Percentiles rank a stretch among this genome's conserved stretches.
phyloP scores from a whole-genome alignment of 1,140 invertebrate genomes.

The Carposina sasakii region DNA sequence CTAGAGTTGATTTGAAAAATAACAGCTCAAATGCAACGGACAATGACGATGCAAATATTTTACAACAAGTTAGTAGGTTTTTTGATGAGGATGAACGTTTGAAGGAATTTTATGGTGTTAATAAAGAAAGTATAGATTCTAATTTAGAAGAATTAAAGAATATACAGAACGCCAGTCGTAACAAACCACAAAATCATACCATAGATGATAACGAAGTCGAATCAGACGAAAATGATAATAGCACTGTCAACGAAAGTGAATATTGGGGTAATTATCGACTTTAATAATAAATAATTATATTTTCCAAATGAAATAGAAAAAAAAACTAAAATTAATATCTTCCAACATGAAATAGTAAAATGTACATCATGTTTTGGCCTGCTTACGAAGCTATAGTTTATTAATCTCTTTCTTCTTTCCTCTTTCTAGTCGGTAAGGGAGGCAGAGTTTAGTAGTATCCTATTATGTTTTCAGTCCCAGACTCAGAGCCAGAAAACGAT shows the following conservation, averaged over 20 bases:
- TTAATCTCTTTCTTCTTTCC: no score
- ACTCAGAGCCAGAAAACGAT: no score
- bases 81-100: conserved; percentile 28
- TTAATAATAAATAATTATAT: neutral
- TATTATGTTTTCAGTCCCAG: no score
- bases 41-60: conserved; percentile 15
- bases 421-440: no score
- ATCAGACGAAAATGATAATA: conserved; percentile 10
- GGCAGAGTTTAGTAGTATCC: no score
- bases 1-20: conserved; percentile 14
- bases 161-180: conserved; percentile 17
- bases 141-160: conserved; percentile 36
- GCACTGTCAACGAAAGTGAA: conserved; percentile 24
- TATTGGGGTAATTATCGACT: conserved; percentile 41
- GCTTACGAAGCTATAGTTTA: no score
- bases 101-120: conserved; percentile 24
- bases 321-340: no score
- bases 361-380: no score
- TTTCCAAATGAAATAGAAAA: no score
- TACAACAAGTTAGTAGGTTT: conserved; percentile 33
- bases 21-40: conserved; percentile 14
- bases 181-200: neutral
- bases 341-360: no score
- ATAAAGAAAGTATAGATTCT: conserved; percentile 22
- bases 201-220: neutral